Percentiles rank a stretch among this genome's conserved stretches.
Evolutionary conservation across 1,140 invertebrate species (phyloP).

Genomic region (Cyrtorhinus lividipennis): DNA sequence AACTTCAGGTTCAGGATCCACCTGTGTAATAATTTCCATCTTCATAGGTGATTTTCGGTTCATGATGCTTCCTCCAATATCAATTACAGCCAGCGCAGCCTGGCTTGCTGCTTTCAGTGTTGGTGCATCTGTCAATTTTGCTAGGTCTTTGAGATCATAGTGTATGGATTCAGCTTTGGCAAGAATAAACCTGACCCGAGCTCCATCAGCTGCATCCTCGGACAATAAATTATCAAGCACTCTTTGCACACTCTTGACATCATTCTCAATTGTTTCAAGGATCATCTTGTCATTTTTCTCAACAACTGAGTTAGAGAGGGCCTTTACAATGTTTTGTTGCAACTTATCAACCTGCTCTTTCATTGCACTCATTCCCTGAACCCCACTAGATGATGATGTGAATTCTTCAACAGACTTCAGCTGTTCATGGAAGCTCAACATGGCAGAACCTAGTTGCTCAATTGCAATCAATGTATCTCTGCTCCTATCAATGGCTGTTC

Average conservation of each 20-base stretch:
- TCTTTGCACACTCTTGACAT: conserved; percentile 16
- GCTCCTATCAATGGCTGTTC: conserved; percentile 2
- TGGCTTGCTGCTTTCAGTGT: not conserved
- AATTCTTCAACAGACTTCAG: conserved; percentile 2
- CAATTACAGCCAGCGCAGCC: not conserved
- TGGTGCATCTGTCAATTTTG: not conserved
- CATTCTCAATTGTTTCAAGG: conserved; percentile 13
- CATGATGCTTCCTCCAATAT: not conserved
- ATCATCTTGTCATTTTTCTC: conserved; percentile 15
- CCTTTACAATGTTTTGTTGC: conserved; percentile 11
- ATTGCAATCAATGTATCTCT: not conserved
- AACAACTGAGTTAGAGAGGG: not conserved
- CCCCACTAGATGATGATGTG: not conserved
- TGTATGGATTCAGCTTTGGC: conserved; percentile 6
- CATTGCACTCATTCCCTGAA: conserved; percentile 10
- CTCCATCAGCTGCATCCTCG: conserved; percentile 5
- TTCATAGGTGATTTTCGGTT: not conserved
- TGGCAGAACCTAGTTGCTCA: conserved; percentile 9
- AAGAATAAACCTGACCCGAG: conserved; percentile 11
- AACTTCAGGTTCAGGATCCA: not conserved
- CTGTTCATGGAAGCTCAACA: conserved; percentile 10
- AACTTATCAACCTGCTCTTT: conserved; percentile 13
- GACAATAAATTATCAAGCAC: conserved; percentile 10
- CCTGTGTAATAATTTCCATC: conserved; percentile 1
- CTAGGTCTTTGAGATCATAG: conserved; percentile 10